Evolutionary conservation across 2,888 invertebrate genomes (phyloP).

Genomic region (Oegoconia quadripuncta): DNA sequence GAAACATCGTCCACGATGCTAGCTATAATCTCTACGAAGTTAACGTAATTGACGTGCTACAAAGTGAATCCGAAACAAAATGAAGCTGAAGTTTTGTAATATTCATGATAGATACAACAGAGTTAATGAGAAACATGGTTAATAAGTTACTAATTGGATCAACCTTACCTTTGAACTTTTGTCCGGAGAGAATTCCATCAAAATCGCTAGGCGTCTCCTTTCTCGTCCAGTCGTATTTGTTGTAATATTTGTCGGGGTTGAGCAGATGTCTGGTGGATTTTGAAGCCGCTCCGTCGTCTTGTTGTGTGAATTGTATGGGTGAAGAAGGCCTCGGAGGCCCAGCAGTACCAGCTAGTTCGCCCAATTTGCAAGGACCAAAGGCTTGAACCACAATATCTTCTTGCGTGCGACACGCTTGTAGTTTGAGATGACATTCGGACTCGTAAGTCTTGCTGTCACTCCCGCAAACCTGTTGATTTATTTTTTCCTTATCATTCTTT

Average conservation of each 20-base stretch:
- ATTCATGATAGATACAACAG: too few relatives aligned
- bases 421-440: slow-evolving; percentile 89
- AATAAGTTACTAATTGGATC: too few relatives aligned
- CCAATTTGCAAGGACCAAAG: slow-evolving; percentile 86
- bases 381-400: slow-evolving; percentile 88
- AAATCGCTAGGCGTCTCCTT: slow-evolving; percentile 75
- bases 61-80: background rate
- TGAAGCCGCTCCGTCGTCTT: slow-evolving; percentile 86
- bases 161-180: slow-evolving; percentile 63
- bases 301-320: slow-evolving; percentile 88
- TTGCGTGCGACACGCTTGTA: slow-evolving; percentile 90
- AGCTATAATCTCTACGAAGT: slow-evolving; percentile 32
- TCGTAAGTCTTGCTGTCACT: slow-evolving; percentile 90
- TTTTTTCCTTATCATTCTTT: background rate
- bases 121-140: too few relatives aligned
- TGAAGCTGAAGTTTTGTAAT: background rate
- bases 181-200: slow-evolving; percentile 57
- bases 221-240: slow-evolving; percentile 79
- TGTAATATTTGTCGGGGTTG: slow-evolving; percentile 83
- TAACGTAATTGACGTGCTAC: slow-evolving; percentile 28
- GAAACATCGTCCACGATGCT: slow-evolving; percentile 27
- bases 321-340: slow-evolving; percentile 88
- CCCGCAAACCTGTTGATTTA: slow-evolving; percentile 81
- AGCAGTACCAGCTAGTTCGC: slow-evolving; percentile 85
- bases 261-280: slow-evolving; percentile 90